Evolutionary conservation across 2,797 vertebrate genomes (phyloP).

Genomic region (Phyllotis vaccarum): DNA sequence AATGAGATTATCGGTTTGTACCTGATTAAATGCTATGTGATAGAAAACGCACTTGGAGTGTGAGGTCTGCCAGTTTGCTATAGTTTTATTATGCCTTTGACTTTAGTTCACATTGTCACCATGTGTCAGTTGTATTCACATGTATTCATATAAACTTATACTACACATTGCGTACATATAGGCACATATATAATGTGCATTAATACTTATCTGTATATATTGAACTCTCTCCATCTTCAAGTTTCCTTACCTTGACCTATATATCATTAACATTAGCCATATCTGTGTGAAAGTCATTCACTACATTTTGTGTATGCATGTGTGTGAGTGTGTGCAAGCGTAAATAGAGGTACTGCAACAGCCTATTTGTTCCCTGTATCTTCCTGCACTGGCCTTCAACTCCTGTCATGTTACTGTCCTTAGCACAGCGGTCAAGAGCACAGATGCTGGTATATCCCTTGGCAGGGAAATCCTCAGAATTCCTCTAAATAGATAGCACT

Average conservation of each 20-base stretch:
- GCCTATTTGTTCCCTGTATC: not conserved
- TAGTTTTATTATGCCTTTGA: not conserved
- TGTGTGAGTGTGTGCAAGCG: not conserved
- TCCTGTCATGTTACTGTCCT: not conserved
- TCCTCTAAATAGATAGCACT: not conserved
- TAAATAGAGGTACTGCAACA: not conserved
- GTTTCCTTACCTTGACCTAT: not conserved
- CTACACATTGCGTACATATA: not conserved
- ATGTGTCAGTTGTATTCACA: not conserved
- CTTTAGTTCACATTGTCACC: not conserved
- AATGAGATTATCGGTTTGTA: slow-evolving; percentile 8
- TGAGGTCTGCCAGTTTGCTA: not conserved
- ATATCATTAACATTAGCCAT: not conserved
- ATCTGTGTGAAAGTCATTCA: not conserved
- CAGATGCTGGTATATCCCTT: not conserved
- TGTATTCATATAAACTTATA: slow-evolving; percentile 24
- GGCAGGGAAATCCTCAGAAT: not conserved
- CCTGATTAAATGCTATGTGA: not conserved
- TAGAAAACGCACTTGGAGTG: not conserved
- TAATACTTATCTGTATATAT: not conserved
- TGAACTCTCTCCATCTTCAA: not conserved
- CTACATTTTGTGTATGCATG: not conserved
- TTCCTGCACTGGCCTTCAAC: not conserved
- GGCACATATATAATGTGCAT: not conserved
- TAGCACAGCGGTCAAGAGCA: not conserved